Evolutionary conservation across 2,797 vertebrate species (phyloP).

Genomic region (Petrocephalus sullivani): DNA sequence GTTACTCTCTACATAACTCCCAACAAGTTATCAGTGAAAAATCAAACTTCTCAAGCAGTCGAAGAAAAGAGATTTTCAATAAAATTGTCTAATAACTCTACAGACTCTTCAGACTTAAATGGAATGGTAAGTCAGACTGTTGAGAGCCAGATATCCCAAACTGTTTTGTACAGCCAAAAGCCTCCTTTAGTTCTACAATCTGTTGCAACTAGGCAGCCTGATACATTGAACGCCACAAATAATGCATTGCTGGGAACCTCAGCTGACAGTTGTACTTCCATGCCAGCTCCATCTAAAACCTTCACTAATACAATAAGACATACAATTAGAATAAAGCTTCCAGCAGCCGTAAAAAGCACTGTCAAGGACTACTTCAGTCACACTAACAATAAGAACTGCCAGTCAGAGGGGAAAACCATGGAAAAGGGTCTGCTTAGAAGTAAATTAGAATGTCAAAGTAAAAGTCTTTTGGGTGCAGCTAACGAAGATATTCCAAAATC

Average conservation of each 20-base stretch:
- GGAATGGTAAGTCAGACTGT: slow-evolving; percentile 28
- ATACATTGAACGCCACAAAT: slow-evolving; percentile 9
- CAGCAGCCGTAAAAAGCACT: slow-evolving; percentile 51
- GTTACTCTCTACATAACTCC: slow-evolving; percentile 57
- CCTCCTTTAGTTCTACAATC: slow-evolving; percentile 57
- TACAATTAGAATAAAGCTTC: slow-evolving; percentile 60
- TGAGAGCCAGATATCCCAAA: slow-evolving; percentile 56
- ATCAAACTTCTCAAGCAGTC: slow-evolving; percentile 23
- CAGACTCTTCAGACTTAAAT: background rate
- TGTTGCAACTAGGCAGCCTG: slow-evolving; percentile 34
- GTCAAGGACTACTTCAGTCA: slow-evolving; percentile 59
- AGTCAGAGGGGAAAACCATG: slow-evolving; percentile 31
- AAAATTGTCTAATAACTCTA: background rate
- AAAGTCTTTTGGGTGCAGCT: background rate
- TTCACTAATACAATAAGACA: slow-evolving; percentile 44
- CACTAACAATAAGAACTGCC: slow-evolving; percentile 16
- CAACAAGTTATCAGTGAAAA: slow-evolving; percentile 35
- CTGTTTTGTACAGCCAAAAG: slow-evolving; percentile 63
- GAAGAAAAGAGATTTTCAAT: background rate
- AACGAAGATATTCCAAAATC: slow-evolving; percentile 25
- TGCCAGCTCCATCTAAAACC: slow-evolving; percentile 27
- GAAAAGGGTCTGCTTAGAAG: slow-evolving; percentile 46
- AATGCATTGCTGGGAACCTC: background rate
- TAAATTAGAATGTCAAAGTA: slow-evolving; percentile 45
- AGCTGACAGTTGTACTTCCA: background rate